Percentiles rank a stretch among this genome's conserved stretches.
Evolutionary conservation across 2,113 vertebrate species (phyloP).

Genomic region (Chrysochloris asiatica): DNA sequence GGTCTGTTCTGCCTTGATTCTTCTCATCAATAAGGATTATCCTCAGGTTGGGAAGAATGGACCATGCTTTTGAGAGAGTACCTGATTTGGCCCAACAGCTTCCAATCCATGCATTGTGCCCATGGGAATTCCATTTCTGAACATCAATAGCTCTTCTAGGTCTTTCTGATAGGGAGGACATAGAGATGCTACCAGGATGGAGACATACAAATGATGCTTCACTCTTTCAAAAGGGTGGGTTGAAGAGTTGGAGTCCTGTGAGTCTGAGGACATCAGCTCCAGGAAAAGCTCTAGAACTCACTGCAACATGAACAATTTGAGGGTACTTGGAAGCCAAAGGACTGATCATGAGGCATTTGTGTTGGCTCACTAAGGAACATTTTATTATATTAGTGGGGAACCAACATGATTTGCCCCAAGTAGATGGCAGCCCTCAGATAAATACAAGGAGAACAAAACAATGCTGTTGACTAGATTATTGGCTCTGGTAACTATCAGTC

Average conservation of each 20-base stretch:
- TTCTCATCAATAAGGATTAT: neutral
- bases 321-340: neutral
- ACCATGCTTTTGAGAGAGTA: neutral
- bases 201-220: neutral
- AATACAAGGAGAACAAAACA: neutral
- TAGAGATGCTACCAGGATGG: too few species aligned
- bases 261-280: neutral
- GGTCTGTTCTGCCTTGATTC: neutral
- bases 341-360: neutral
- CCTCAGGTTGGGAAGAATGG: neutral
- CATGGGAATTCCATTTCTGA: neutral
- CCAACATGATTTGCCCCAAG: neutral
- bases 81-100: neutral
- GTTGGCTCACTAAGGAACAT: neutral
- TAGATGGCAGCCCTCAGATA: neutral
- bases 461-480: neutral
- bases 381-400: neutral
- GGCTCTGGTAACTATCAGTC: neutral
- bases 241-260: neutral
- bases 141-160: neutral
- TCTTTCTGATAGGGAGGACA: neutral
- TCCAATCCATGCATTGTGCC: accelerated
- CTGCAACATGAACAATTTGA: neutral
- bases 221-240: neutral
- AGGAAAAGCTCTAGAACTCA: neutral